Base-by-base conservation (phyloP, 1,140 invertebrate species). In the Pogonomyrmex barbatus region DNA sequence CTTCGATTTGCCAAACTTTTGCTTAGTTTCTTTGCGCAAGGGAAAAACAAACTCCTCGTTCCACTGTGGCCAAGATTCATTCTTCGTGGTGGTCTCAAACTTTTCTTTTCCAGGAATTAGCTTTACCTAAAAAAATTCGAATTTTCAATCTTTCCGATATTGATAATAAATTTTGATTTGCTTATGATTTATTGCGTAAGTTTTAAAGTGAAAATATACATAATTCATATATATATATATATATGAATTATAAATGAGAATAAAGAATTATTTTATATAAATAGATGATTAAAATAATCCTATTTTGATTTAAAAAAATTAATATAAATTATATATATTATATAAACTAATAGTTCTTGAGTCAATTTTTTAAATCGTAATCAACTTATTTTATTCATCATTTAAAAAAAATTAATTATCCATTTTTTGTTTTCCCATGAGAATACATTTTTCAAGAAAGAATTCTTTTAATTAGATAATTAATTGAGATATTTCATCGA, bases 11-110 rank as follows among this genome's bases (percentile, higher is more conserved):
- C 95, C 95, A 58, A 95, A 95, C 71, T 93, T 94, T 47, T 88
- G 88, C 94, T 95, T 96, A 0, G 92, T 94, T 88, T 96, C 94
- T 93, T 96, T 94, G 79, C 94, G 88, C 62, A 97, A 87, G 62
- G 95, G 96, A 93, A 97, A 97, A 82, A 96, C 96, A 90, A 97
- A 97, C 85, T 97, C 97, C 94, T 97, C 97, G 92, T 97, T 97
- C 95, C 97, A 97, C 65, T 96, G 96, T 0, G 97, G 97, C 97
- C 97, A 97, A 2, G 97, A 97, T 89, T 97, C 97, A 87, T 97
- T 97, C 92, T 96, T 96, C 86, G 97, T 94, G 71, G 96, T 95
- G 8, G 97, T 97, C 94, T 97, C 97, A 90, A 96, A 97, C 94
- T 97, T 97, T 73, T 96, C 96, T 87, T 97, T 96, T 33, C 96